A percentile compares a stretch with the other conserved stretches of the same genome.
phyloP scores from a whole-genome alignment of 2,113 vertebrate genomes.

The Syrmaticus mikado region DNA sequence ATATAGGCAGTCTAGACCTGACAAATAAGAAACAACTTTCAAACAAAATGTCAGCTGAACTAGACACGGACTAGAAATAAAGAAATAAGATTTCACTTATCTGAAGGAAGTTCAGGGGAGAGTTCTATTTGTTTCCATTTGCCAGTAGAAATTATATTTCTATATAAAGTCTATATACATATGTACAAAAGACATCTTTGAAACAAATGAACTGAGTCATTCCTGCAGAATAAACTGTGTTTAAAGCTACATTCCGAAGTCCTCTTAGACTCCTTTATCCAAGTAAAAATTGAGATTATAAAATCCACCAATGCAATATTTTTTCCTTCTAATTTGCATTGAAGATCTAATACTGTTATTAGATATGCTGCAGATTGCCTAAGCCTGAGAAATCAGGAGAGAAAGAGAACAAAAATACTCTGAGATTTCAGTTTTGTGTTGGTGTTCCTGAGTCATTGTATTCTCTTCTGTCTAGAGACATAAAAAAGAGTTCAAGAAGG shows the following conservation, averaged over 20 bases:
- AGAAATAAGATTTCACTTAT: not conserved
- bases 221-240: not conserved
- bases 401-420: not conserved
- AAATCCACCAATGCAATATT: not conserved
- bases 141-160: not conserved
- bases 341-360: not conserved
- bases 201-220: not conserved
- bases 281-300: not conserved
- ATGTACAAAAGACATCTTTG: not conserved
- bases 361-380: not conserved
- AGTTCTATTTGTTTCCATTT: not conserved
- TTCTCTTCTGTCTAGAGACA: not conserved
- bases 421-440: not conserved
- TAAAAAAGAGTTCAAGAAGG: not conserved
- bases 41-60: slow-evolving; percentile 26
- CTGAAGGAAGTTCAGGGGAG: not conserved
- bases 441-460: not conserved
- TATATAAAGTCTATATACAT: not conserved
- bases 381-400: not conserved
- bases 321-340: not conserved
- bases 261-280: not conserved
- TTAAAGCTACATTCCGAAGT: not conserved
- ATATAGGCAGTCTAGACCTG: not conserved
- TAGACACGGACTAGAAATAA: slow-evolving; percentile 23
- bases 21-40: slow-evolving; percentile 17